Evolutionary conservation across 1,140 invertebrate species (phyloP), one percentile per base, ranked within the genome.

Genomic region (Cherax quadricarinatus): DNA sequence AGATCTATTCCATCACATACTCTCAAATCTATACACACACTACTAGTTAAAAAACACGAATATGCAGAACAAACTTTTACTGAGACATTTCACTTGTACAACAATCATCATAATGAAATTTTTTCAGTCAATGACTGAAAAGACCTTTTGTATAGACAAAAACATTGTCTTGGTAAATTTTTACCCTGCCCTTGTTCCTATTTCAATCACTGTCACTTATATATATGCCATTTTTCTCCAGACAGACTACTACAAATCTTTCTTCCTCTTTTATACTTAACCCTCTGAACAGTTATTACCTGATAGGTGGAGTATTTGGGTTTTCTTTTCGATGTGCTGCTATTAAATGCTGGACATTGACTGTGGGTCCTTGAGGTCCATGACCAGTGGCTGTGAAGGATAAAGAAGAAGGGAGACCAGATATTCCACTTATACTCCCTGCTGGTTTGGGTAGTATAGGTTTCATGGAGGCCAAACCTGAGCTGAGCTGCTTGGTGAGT

Each of bases 331-430:
- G 96, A 94, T 98, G 97, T 95, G 98, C 97, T 1, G 97, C 97
- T 94, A 98, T 98, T 85, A 98, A 97, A 6, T 97, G 97, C 94
- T 97, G 96, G 16, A 98, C 97, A 94, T 98, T 97, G 79, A 98
- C 96, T 51, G 97, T 97, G 0, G 97, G 96, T 0, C 97, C 97
- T 94, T 98, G 97, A 41, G 97, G 95, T 0, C 97, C 97, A 94
- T 96, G 96, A 1, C 96, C 96, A 85, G 96, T 96, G 51, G 96
- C 95, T 60, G 95, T 94, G 83, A 89, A 88, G 75, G 83, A 95
- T 95, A 78, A 51, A 1, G 51, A 70, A 14, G 79, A n/a, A n/a
- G 89, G 86, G 16, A 92, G 66, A 24, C 86, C 49, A 10, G 84
- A 21, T n/a, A 88, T 21, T 51, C 66, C 94, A 90, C 18, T 88